Percentiles rank a stretch among this genome's conserved stretches.
phyloP scores from a whole-genome alignment of 2,888 invertebrate species.

The Malthinus seriepunctatus region DNA sequence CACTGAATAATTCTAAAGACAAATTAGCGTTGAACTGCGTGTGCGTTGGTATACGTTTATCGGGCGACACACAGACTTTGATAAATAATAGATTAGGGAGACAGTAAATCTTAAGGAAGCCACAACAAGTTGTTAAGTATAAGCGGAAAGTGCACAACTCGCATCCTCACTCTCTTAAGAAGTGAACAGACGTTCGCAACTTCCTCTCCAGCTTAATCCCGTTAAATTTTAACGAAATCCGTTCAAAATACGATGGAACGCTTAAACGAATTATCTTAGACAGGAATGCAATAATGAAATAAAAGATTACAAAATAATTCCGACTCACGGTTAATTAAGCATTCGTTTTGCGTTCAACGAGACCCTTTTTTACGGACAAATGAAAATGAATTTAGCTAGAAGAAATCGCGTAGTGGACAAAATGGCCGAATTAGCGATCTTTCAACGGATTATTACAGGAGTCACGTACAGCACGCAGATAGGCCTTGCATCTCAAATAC shows the following conservation, averaged over 20 bases:
- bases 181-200: constrained; percentile 14
- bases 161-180: constrained; percentile 4
- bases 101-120: constrained; percentile 35
- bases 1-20: constrained; percentile 44
- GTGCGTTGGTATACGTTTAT: constrained; percentile 43
- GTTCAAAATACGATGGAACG: constrained; percentile 10
- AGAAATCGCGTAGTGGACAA: constrained; percentile 54
- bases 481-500: constrained; percentile 29
- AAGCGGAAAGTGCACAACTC: constrained; percentile 22
- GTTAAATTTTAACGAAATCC: constrained; percentile 21
- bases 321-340: constrained; percentile 19
- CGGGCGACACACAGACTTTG: constrained; percentile 47
- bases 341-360: constrained; percentile 38
- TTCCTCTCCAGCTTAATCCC: constrained; percentile 14
- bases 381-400: constrained; percentile 51
- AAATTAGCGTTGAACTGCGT: constrained; percentile 46
- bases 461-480: constrained; percentile 34
- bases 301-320: constrained; percentile 20
- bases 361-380: constrained; percentile 47
- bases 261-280: constrained; percentile 21
- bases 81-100: constrained; percentile 51
- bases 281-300: constrained; percentile 16
- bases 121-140: constrained; percentile 28
- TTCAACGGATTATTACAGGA: constrained; percentile 40
- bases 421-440: constrained; percentile 52